Base-by-base conservation (phyloP, 2,888 invertebrate species). In the Mechanitis messenoides region DNA sequence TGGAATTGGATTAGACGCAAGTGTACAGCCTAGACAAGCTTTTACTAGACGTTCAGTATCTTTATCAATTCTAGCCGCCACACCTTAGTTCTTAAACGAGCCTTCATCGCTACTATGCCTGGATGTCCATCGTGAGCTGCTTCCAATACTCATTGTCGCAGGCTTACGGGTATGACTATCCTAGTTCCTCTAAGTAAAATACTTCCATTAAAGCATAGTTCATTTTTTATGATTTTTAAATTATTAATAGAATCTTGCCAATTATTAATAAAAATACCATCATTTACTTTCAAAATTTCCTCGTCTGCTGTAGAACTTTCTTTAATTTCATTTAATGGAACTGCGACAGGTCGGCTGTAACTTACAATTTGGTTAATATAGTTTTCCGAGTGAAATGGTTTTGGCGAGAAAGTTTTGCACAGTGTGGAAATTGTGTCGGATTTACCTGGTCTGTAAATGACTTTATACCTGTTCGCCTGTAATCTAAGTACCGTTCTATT, bases 71-170 rank as follows among this genome's bases (percentile, higher is more conserved):
- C 70, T 4, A 75, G 76, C 77, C 78, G 78, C 76, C 78, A 80
- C 2, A 79, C 79, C 68, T 79, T 79, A 0, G 74, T 69, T 7
- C 79, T 60, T 4, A 79, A 57, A 35, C 76, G 59, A 3, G 62
- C 59, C 60, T 79, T 80, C 77, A 80, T 80, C 0, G 72, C 66
- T 0, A 74, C 75, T 2, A 77, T 74, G 2, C 79, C 79, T 1
- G 78, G 76, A 46, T 81, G 79, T 0, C 77, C 76, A 57, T 77
- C 72, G 55, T 62, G 80, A 0, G 71, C 71, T 0, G 69, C 67
- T 6, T 55, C 57, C 1, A 71, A 46, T 1, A 72, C 71, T 3
- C 20, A 1, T 11, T 58, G 45, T 1, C 71, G 53, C 5, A 72
- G 54, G 2, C 50, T 11, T 0, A 1, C 1, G 0, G 72, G 72